Evolutionary conservation across 1,140 invertebrate species (phyloP).

Genomic region (Drosophila carrolli): DNA sequence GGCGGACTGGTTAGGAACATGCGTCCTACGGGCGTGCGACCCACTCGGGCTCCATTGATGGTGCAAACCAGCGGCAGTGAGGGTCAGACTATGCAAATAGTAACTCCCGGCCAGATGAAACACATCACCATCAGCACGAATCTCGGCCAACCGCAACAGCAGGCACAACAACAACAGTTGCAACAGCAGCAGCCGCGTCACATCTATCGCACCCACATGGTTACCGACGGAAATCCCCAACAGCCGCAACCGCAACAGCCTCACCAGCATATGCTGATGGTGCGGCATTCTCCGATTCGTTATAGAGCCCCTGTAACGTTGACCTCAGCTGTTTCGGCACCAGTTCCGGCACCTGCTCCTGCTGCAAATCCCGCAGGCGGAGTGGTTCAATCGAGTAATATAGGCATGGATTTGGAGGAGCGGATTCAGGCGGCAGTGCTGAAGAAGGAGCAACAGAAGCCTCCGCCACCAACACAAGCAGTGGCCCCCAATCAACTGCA

Average conservation of each 20-base stretch:
- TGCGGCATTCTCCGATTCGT: conserved; percentile 55
- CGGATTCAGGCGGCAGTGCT: conserved; percentile 77
- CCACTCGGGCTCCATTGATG: conserved; percentile 50
- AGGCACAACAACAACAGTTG: conserved; percentile 25
- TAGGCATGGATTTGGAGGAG: conserved; percentile 75
- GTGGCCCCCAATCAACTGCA: conserved; percentile 13
- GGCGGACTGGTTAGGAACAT: conserved; percentile 48
- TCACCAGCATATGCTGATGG: conserved; percentile 64
- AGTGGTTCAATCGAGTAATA: conserved; percentile 9
- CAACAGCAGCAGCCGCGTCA: conserved; percentile 47
- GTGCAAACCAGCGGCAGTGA: conserved; percentile 48
- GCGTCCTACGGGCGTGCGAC: conserved; percentile 52
- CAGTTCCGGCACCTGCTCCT: conserved; percentile 14
- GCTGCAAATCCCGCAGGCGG: conserved; percentile 2
- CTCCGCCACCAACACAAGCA: background rate
- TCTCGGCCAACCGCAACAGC: conserved; percentile 53
- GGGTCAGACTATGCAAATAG: conserved; percentile 66
- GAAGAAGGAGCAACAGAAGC: conserved; percentile 74
- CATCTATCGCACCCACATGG: conserved; percentile 57
- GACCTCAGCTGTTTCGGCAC: conserved; percentile 9
- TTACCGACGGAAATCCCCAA: conserved; percentile 35
- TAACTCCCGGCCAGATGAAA: conserved; percentile 59
- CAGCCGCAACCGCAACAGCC: conserved; percentile 41
- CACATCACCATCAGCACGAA: conserved; percentile 65
- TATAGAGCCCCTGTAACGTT: conserved; percentile 33